Evolutionary conservation across 1,140 invertebrate species (phyloP).

Genomic region (Argopecten irradians): DNA sequence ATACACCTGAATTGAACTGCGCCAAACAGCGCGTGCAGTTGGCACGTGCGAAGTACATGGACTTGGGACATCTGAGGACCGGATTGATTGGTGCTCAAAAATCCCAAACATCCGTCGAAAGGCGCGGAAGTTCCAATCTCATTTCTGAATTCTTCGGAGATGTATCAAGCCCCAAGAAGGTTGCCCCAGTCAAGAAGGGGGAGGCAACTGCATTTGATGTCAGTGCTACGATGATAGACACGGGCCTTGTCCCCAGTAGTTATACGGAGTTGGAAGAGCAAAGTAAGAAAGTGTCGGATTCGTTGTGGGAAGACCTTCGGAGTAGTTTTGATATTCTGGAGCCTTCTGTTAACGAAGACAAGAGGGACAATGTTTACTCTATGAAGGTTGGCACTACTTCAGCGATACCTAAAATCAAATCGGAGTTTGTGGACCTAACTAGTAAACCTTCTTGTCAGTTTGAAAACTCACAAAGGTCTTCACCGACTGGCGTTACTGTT

Average conservation of each 20-base stretch:
- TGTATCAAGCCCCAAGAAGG: not conserved
- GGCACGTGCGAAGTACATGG: constrained; percentile 18
- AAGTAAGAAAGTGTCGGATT: constrained; percentile 51
- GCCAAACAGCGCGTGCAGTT: constrained; percentile 52
- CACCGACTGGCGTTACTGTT: constrained; percentile 54
- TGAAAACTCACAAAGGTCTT: constrained; percentile 47
- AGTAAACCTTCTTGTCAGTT: constrained; percentile 69
- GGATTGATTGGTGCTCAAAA: constrained; percentile 44
- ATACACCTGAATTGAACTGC: constrained; percentile 47
- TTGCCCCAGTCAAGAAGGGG: not conserved
- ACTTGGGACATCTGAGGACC: constrained; percentile 38
- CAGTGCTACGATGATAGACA: constrained; percentile 48
- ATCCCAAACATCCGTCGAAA: constrained; percentile 57
- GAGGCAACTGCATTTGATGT: constrained; percentile 42
- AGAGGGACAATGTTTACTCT: constrained; percentile 38
- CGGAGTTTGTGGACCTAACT: constrained; percentile 63
- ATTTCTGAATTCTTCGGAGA: constrained; percentile 84
- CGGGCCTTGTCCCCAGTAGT: constrained; percentile 36
- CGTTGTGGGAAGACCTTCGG: constrained; percentile 72
- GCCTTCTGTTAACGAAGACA: constrained; percentile 44
- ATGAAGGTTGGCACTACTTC: constrained; percentile 42
- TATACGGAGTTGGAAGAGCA: constrained; percentile 37
- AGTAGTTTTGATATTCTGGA: constrained; percentile 69
- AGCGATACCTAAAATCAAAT: constrained; percentile 61
- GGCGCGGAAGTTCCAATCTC: constrained; percentile 81